A percentile compares a stretch with the other conserved stretches of the same genome.
Conservation (phyloP, 2,888 invertebrate genomes). For the Punctoribates punctum region DNA sequence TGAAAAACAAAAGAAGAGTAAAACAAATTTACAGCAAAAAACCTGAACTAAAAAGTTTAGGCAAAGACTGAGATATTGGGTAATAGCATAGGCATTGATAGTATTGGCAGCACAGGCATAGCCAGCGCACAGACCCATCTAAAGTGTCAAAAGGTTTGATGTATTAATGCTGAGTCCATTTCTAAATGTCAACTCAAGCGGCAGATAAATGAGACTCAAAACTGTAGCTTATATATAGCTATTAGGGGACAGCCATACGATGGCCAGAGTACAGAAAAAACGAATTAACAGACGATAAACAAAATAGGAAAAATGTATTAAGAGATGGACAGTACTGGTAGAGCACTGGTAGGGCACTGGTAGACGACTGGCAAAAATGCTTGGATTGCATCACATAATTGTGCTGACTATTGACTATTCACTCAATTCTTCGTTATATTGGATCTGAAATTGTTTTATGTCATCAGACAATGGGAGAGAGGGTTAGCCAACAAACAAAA, state of each 20-base stretch:
- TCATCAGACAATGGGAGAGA: neutral
- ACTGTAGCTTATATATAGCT: neutral
- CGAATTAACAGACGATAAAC: constrained; percentile 3
- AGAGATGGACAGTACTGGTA: constrained; percentile 1
- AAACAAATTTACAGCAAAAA: too few relatives aligned
- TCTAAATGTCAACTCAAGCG: constrained; percentile 45
- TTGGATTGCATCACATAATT: constrained; percentile 20
- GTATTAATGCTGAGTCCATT: constrained; percentile 48
- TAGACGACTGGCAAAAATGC: too few relatives aligned
- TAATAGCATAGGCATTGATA: too few relatives aligned
- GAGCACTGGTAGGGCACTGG: neutral
- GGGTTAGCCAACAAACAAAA: neutral
- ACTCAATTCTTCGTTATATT: neutral
- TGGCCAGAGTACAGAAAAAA: neutral
- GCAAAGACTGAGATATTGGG: neutral
- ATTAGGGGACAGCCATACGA: neutral
- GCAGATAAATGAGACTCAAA: constrained; percentile 36
- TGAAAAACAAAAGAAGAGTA: too few relatives aligned
- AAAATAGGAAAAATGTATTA: constrained; percentile 12
- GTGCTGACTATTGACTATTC: neutral
- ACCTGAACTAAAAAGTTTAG: neutral
- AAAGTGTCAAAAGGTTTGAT: constrained; percentile 46
- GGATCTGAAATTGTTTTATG: neutral
- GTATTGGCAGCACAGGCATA: neutral
- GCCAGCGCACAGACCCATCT: constrained; percentile 36